Conservation (phyloP, 23 tunicate genomes). For the Halocynthia aurantium region DNA sequence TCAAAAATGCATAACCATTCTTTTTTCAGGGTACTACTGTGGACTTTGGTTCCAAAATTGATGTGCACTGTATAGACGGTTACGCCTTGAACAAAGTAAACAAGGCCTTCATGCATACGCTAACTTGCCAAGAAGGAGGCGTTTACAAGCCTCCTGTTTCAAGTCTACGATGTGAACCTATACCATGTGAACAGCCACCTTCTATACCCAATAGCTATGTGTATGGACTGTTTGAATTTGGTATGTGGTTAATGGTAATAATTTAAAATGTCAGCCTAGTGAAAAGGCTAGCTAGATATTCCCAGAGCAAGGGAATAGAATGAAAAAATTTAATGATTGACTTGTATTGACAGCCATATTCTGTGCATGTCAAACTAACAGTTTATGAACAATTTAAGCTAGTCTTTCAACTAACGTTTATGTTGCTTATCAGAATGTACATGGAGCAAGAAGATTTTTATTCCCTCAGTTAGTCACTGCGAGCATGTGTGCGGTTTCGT, state of each 20-base stretch:
- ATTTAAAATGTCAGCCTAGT: neutral
- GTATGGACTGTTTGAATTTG: neutral
- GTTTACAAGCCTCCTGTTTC: slow-evolving; percentile 8
- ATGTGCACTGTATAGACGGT: slow-evolving; percentile 1
- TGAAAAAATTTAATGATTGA: no score
- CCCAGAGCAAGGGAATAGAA: no score
- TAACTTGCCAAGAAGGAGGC: slow-evolving; percentile 20
- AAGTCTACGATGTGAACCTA: neutral
- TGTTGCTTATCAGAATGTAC: no score
- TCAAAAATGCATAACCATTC: no score
- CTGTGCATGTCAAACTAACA: no score
- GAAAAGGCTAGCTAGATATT: neutral
- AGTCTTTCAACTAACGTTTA: no score
- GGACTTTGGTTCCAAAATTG: slow-evolving; percentile 1
- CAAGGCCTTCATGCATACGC: neutral
- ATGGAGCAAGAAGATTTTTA: no score
- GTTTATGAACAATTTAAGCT: no score
- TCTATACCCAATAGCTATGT: neutral
- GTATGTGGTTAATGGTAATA: neutral
- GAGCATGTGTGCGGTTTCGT: no score
- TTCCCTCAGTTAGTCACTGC: no score
- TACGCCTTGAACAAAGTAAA: neutral
- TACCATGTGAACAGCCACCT: slow-evolving; percentile 11
- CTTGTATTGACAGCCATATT: no score
- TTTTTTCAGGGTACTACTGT: neutral